Percentiles rank a stretch among this genome's conserved stretches.
These are phyloP conservation scores for Varecia variegata DNA, from an alignment of 2,797 vertebrate genomes.

Conservation along the genomic window DNA sequence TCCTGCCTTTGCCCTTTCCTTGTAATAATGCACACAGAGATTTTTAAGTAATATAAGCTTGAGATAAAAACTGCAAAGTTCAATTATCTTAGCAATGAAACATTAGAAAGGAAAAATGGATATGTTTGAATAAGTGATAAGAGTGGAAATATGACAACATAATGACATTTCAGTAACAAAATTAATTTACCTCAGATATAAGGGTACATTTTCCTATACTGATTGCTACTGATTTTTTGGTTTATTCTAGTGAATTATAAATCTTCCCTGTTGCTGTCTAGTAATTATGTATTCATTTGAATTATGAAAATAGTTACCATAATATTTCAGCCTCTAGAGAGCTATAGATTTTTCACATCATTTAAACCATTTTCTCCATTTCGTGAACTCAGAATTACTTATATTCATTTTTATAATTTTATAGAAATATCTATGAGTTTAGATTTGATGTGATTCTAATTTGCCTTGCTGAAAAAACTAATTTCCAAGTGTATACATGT, in stretches of 20 bases:
- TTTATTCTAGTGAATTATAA: conserved; percentile 56
- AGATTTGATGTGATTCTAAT: conserved; percentile 39
- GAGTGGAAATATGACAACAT: conserved; percentile 69
- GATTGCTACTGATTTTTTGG: conserved; percentile 49
- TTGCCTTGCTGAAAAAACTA: background rate
- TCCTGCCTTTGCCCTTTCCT: conserved; percentile 75
- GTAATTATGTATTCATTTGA: conserved; percentile 69
- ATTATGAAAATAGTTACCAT: conserved; percentile 64
- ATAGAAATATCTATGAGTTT: conserved; percentile 21
- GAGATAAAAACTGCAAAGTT: conserved; percentile 78
- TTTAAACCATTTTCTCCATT: conserved; percentile 50
- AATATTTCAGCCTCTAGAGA: conserved; percentile 51
- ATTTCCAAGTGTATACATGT: background rate
- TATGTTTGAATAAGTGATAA: conserved; percentile 74
- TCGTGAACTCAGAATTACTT: conserved; percentile 23
- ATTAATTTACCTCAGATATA: conserved; percentile 71
- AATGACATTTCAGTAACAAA: conserved; percentile 71
- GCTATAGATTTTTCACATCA: background rate
- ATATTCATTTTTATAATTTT: conserved; percentile 22
- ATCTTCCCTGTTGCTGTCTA: conserved; percentile 48
- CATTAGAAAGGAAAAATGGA: conserved; percentile 71
- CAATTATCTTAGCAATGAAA: conserved; percentile 77
- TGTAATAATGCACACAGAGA: conserved; percentile 74
- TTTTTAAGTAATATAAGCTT: conserved; percentile 79
- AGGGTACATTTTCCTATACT: conserved; percentile 37